Percentiles rank a stretch among this genome's conserved stretches.
These are phyloP conservation scores for Varecia variegata DNA, from an alignment of 2,797 vertebrate species.

Conservation along the genomic window DNA sequence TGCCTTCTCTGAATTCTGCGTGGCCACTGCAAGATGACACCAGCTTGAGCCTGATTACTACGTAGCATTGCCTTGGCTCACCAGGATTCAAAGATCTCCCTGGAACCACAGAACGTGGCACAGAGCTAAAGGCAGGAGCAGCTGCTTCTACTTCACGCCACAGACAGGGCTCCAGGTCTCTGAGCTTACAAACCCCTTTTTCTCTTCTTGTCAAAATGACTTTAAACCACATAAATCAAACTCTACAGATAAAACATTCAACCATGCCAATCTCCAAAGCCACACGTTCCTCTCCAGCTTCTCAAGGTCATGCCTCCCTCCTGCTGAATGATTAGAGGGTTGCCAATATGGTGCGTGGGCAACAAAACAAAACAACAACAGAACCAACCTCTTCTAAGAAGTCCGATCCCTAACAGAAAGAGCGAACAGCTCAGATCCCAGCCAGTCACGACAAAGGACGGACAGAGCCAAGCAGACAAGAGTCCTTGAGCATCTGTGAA, in stretches of 20 bases:
- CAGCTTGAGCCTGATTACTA: background rate
- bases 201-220: background rate
- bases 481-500: background rate
- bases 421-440: background rate
- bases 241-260: background rate
- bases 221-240: background rate
- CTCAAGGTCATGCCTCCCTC: slow-evolving; percentile 47
- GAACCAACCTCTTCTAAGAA: background rate
- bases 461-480: background rate
- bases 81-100: background rate
- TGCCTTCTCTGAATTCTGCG: background rate
- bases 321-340: background rate
- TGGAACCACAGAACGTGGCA: background rate
- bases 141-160: background rate
- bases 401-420: background rate
- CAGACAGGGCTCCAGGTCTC: background rate
- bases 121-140: background rate
- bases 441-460: background rate
- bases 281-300: background rate
- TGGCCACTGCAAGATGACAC: background rate
- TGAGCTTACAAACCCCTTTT: background rate
- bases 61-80: background rate
- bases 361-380: background rate
- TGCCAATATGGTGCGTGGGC: background rate
- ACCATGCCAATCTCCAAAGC: background rate